phyloP scores from a whole-genome alignment of 1,140 invertebrate genomes.

The Solenopsis fugax region DNA sequence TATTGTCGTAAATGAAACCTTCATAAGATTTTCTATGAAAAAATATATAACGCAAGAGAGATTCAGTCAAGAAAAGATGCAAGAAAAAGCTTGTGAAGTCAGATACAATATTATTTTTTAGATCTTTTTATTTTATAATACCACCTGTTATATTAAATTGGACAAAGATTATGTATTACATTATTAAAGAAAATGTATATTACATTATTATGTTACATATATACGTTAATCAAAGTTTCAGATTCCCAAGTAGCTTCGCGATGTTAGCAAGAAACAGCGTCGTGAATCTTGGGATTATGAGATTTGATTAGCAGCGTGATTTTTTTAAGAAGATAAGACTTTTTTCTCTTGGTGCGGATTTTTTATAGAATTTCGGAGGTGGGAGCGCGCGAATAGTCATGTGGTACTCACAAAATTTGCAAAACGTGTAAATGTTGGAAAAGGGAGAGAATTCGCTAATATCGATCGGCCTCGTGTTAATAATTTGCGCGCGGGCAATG shows the following conservation, averaged over 20 bases:
- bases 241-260: background rate
- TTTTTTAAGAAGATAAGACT: background rate
- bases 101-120: too few relatives aligned
- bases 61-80: too few relatives aligned
- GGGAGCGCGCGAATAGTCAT: background rate
- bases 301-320: background rate
- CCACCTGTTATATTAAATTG: too few relatives aligned
- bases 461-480: slow-evolving; percentile 57
- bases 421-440: background rate
- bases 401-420: slow-evolving; percentile 37
- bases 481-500: slow-evolving; percentile 56
- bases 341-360: background rate
- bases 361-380: background rate
- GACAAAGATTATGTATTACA: too few relatives aligned
- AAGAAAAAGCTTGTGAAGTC: too few relatives aligned
- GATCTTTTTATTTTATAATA: too few relatives aligned
- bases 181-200: too few relatives aligned
- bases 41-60: too few relatives aligned
- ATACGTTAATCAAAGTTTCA: background rate
- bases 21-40: background rate
- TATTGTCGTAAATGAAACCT: background rate
- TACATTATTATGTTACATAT: too few relatives aligned
- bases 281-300: slow-evolving; percentile 11
- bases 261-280: background rate
- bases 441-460: slow-evolving; percentile 49